These are phyloP conservation scores for Hapalemur alaotrensis DNA, from an alignment of 2,797 vertebrate species.

Conservation along the genomic window DNA sequence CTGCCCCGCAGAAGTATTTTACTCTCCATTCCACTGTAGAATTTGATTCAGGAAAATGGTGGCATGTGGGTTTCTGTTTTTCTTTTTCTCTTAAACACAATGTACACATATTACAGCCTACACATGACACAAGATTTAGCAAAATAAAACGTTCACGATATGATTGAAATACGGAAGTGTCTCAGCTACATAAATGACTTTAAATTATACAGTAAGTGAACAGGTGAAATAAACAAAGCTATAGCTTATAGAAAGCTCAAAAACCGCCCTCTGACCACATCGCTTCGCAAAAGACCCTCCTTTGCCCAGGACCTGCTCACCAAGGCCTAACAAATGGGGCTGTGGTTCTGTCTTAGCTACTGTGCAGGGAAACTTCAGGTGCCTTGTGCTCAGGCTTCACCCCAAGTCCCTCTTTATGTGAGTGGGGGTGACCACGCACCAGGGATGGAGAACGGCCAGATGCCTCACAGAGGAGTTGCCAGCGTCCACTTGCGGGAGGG, in stretches of 20 bases:
- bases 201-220: slow-evolving; percentile 83
- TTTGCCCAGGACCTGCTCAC: slow-evolving; percentile 29
- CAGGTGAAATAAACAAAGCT: slow-evolving; percentile 83
- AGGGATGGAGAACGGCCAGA: neutral
- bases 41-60: slow-evolving; percentile 79
- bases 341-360: neutral
- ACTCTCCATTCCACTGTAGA: slow-evolving; percentile 74
- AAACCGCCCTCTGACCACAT: slow-evolving; percentile 63
- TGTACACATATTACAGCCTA: slow-evolving; percentile 81
- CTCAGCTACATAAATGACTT: slow-evolving; percentile 84
- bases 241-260: slow-evolving; percentile 78
- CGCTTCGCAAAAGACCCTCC: slow-evolving; percentile 36
- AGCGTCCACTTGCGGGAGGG: neutral
- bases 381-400: neutral
- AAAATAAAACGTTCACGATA: slow-evolving; percentile 82
- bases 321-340: slow-evolving; percentile 6
- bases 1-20: slow-evolving; percentile 75
- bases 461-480: neutral
- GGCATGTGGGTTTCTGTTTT: slow-evolving; percentile 69
- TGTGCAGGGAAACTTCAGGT: neutral
- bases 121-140: slow-evolving; percentile 78
- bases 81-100: slow-evolving; percentile 81
- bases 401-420: neutral
- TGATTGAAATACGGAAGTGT: slow-evolving; percentile 83
- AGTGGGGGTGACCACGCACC: neutral